Evolutionary conservation across 2,888 invertebrate genomes (phyloP), one percentile per base, ranked within the genome.

Genomic region (Eupithecia tripunctaria): DNA sequence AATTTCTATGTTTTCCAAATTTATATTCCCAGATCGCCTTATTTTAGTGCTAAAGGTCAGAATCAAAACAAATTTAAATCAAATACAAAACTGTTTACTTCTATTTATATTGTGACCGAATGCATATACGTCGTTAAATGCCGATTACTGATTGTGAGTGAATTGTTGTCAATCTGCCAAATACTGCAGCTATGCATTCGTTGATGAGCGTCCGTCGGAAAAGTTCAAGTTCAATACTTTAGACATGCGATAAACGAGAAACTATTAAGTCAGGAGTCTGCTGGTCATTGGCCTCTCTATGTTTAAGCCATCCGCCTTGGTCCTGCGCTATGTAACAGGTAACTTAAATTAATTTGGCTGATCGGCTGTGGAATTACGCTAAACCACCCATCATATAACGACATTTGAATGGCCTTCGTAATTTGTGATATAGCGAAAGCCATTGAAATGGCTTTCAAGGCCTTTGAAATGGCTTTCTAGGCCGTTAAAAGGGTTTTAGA

Each of bases 151-250:
- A 60, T 29, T 18, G 29, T 60, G 29, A 60, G 60, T 60, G 38
- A 64, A 64, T 64, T 21, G 36, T 64, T 64, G 64, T 64, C 64
- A 38, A 25, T 12, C 14, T 64, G 64, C 64, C 64, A 64, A 36
- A n/a, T 64, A 15, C 8, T 64, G 64, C 64, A 64, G 21, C 4
- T 21, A 51, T 21, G 56, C 56, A 56, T 56, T 25, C 38, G 36
- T 41, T 21, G 38, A 29, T 60, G 29, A 2, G 29, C 29, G 18
- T 60, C 60, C 27, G 8, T 60, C 4, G 60, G 10, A 59, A 27
- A 59, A 29, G 60, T 29, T 60, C 29, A 60, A 56, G 56, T 25
- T 60, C 60, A 60, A 29, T 60, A 18, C 18, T 18, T 2, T 14
- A 56, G 51, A 56, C 14, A 56, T 56, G 25, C 21, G 25, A 14